phyloP scores from a whole-genome alignment of 2,113 vertebrate species.

The Bos indicus region DNA sequence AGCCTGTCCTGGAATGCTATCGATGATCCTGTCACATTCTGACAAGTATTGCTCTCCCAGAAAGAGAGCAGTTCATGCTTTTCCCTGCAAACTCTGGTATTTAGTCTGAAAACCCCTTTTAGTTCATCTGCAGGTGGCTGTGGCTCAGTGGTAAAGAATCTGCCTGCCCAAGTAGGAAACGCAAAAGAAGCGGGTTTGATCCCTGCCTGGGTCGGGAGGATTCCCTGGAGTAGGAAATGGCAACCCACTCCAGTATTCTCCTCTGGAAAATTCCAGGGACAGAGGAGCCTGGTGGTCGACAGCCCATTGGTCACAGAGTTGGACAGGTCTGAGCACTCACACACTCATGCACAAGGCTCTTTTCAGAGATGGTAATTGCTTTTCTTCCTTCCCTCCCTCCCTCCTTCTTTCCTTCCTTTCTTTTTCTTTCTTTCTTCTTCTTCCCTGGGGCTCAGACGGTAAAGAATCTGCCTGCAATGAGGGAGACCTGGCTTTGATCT shows the following conservation, averaged over 20 bases:
- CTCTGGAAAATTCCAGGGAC: neutral
- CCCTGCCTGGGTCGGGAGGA: neutral
- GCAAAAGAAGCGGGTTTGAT: neutral
- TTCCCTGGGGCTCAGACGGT: neutral
- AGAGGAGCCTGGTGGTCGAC: neutral
- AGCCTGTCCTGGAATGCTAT: neutral
- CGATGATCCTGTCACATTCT: neutral
- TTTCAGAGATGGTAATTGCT: neutral
- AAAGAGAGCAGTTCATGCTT: neutral
- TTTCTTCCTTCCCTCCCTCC: neutral
- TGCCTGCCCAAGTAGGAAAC: neutral
- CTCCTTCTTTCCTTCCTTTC: neutral
- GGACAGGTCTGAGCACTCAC: neutral
- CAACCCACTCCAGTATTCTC: neutral
- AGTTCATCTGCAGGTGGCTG: neutral
- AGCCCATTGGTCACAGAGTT: neutral
- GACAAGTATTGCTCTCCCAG: neutral
- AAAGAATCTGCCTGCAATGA: neutral
- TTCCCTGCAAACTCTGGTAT: neutral
- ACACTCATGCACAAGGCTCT: neutral
- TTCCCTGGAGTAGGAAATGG: neutral
- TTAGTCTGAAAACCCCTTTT: neutral
- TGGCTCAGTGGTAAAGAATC: neutral
- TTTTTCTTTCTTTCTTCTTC: neutral
- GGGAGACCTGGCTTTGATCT: neutral